These are phyloP conservation scores for Hippopotamus amphibius DNA, from an alignment of 2,113 vertebrate genomes.

Conservation along the genomic window DNA sequence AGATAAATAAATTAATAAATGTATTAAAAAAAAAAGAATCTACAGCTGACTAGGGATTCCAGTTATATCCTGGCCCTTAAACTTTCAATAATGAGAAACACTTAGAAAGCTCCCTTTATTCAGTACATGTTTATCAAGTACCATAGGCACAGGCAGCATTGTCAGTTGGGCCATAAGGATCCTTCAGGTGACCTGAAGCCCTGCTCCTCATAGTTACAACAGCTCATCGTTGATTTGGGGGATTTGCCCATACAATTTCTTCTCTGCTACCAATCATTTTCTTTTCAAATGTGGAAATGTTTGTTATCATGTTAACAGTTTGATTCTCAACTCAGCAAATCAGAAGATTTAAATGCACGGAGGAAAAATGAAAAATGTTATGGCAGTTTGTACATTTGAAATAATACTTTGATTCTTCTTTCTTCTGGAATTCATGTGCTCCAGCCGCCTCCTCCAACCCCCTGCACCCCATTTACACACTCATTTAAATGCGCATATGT, in stretches of 20 bases:
- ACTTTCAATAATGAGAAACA: not conserved
- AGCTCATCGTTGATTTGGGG: not conserved
- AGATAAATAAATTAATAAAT: too few relatives aligned
- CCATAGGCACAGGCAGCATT: not conserved
- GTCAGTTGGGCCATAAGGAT: not conserved
- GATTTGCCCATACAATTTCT: not conserved
- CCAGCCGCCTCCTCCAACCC: not conserved
- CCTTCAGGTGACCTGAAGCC: not conserved
- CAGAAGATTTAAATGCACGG: not conserved
- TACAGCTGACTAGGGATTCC: not conserved
- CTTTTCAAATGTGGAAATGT: not conserved
- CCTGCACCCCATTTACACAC: not conserved
- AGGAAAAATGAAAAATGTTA: not conserved
- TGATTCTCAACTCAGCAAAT: slow-evolving; percentile 17
- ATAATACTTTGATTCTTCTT: not conserved
- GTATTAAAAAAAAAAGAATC: not conserved
- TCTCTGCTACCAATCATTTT: not conserved
- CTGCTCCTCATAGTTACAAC: not conserved
- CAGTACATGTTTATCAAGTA: not conserved
- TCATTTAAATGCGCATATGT: not conserved
- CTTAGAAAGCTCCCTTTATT: not conserved
- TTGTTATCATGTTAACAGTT: not conserved
- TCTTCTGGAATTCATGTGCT: not conserved
- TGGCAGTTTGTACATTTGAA: not conserved
- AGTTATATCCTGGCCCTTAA: not conserved